Percentiles rank a stretch among this genome's conserved stretches.
phyloP scores from a whole-genome alignment of 1,140 invertebrate genomes.

The Scaptomyza hsui region DNA sequence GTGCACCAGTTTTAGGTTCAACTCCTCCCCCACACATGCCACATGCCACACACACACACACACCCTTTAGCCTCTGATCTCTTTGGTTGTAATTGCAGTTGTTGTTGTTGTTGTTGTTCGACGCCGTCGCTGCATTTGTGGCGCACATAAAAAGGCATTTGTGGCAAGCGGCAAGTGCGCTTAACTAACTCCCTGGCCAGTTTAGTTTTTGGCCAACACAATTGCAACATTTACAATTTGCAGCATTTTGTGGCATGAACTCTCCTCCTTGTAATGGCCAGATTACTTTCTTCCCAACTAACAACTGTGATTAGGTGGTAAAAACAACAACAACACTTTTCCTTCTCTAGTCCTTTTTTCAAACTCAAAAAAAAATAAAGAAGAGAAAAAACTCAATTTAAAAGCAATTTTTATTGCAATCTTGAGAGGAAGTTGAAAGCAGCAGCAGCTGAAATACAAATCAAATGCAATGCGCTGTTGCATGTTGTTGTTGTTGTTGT shows the following conservation, averaged over 20 bases:
- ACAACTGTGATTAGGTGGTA: neutral
- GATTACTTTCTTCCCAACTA: neutral
- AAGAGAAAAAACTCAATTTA: constrained; percentile 63
- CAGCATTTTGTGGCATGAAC: neutral
- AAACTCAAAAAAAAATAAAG: too few species aligned
- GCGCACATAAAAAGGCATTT: constrained; percentile 29
- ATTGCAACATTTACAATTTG: constrained; percentile 11
- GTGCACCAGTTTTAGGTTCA: constrained; percentile 48
- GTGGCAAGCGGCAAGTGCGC: constrained; percentile 23
- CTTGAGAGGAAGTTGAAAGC: neutral
- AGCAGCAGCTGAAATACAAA: constrained; percentile 18
- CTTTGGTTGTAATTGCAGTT: constrained; percentile 26
- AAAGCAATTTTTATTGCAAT: constrained; percentile 74
- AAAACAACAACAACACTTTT: constrained; percentile 1
- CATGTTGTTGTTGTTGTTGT: neutral
- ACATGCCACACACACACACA: neutral
- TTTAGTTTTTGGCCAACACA: constrained; percentile 10
- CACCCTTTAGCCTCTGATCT: constrained; percentile 12
- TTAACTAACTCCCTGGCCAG: constrained; percentile 24
- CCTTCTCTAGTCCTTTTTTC: constrained; percentile 33
- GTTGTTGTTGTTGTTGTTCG: constrained; percentile 24
- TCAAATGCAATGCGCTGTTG: constrained; percentile 20
- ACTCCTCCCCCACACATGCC: constrained; percentile 4
- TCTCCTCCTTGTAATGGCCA: neutral
- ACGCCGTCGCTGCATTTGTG: constrained; percentile 32